Conservation (phyloP, 2,888 invertebrate genomes). For the Odontocolon sp. region DNA sequence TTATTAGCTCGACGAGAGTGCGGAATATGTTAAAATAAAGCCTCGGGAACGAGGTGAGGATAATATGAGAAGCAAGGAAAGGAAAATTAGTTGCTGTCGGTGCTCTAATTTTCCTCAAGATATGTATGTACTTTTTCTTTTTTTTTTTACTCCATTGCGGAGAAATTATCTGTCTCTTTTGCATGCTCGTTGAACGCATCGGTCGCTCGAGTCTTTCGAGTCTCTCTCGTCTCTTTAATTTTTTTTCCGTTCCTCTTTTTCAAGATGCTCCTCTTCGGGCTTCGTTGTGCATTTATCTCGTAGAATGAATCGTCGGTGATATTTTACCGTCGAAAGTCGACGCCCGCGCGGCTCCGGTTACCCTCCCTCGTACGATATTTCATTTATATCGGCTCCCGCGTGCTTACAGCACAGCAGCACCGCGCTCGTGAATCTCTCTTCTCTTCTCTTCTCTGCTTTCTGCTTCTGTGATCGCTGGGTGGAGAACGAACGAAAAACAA, state of each 20-base stretch:
- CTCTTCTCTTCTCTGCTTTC: constrained; percentile 3
- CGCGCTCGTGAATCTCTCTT: constrained; percentile 35
- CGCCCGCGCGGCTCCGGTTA: constrained; percentile 65
- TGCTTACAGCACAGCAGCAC: constrained; percentile 21
- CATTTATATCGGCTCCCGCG: constrained; percentile 62
- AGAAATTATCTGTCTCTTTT: background rate
- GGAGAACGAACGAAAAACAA: constrained; percentile 20
- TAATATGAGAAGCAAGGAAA: background rate
- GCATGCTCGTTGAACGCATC: background rate
- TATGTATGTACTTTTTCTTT: background rate
- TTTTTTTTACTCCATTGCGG: background rate
- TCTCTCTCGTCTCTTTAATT: constrained; percentile 4
- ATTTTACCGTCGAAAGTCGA: constrained; percentile 70
- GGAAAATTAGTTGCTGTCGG: constrained; percentile 62
- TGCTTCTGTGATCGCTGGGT: constrained; percentile 36
- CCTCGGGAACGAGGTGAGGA: too few species aligned
- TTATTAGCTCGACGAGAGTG: too few species aligned
- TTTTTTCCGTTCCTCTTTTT: constrained; percentile 13
- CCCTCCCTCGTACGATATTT: constrained; percentile 64
- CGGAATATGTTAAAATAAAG: too few species aligned
- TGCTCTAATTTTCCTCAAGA: constrained; percentile 61
- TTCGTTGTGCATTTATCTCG: constrained; percentile 65
- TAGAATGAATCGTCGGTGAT: constrained; percentile 69
- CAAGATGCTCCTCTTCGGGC: constrained; percentile 36
- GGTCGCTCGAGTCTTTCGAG: constrained; percentile 17